Percentiles rank a stretch among this genome's conserved stretches.
phyloP scores from a whole-genome alignment of 2,888 invertebrate species.

The Conistra vaccinii region DNA sequence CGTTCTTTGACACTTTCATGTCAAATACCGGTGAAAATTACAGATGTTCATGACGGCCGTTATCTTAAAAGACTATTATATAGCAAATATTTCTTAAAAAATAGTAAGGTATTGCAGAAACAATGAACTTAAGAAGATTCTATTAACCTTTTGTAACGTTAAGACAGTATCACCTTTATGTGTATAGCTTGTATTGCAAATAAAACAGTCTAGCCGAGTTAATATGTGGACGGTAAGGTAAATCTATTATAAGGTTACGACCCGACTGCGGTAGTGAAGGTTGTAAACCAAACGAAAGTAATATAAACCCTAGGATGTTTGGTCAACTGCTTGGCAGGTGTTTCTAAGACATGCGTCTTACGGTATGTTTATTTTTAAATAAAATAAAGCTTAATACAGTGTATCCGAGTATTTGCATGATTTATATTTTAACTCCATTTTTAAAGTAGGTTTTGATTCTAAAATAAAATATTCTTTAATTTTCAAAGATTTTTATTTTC shows the following conservation, averaged over 20 bases:
- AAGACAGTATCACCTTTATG: slow-evolving; percentile 47
- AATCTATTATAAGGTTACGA: slow-evolving; percentile 53
- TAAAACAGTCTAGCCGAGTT: slow-evolving; percentile 56
- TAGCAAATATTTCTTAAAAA: slow-evolving; percentile 21
- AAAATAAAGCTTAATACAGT: no score
- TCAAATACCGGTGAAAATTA: no score
- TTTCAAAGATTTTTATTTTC: no score
- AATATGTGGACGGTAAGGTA: slow-evolving; percentile 48
- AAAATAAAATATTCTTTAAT: no score
- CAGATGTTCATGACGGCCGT: no score
- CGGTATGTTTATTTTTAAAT: no score
- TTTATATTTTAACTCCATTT: background rate
- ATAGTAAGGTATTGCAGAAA: slow-evolving; percentile 20
- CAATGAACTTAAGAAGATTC: slow-evolving; percentile 52
- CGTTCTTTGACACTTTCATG: no score
- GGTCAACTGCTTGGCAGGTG: background rate
- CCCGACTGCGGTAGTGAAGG: slow-evolving; percentile 19
- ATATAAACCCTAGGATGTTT: slow-evolving; percentile 20
- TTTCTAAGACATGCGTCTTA: background rate
- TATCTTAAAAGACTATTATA: no score
- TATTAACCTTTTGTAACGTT: slow-evolving; percentile 49
- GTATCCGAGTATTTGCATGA: no score
- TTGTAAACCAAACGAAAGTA: slow-evolving; percentile 39
- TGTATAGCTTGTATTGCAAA: slow-evolving; percentile 52
- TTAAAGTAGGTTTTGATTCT: background rate